A percentile compares a stretch with the other conserved stretches of the same genome.
phyloP scores from a whole-genome alignment of 2,797 vertebrate species.

The Thaleichthys pacificus region DNA sequence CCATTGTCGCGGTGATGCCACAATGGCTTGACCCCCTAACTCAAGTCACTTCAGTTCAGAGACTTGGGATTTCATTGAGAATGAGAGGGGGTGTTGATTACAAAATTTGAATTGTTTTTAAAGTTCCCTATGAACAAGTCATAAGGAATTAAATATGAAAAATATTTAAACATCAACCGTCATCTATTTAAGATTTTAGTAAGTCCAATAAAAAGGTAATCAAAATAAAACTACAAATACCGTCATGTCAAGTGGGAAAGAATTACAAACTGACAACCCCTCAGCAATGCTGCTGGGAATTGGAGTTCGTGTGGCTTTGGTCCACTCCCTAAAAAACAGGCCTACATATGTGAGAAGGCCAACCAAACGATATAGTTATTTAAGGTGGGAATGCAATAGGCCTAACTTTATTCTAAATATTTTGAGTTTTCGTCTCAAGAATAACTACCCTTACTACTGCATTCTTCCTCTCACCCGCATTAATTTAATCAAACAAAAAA shows the following conservation, averaged over 20 bases:
- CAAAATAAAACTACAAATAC: constrained; percentile 64
- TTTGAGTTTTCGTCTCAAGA: constrained; percentile 50
- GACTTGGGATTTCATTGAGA: background rate
- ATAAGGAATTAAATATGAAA: background rate
- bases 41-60: constrained; percentile 24
- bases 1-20: constrained; percentile 63
- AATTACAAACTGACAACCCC: constrained; percentile 61
- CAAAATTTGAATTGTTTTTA: constrained; percentile 27
- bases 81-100: constrained; percentile 18
- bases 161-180: background rate
- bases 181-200: background rate
- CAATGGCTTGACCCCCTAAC: constrained; percentile 1
- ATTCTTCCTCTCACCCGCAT: constrained; percentile 63
- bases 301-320: constrained; percentile 66
- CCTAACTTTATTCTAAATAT: constrained; percentile 42
- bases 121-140: background rate
- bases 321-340: constrained; percentile 66
- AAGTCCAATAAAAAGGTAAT: background rate
- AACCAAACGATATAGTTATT: constrained; percentile 47
- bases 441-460: constrained; percentile 56
- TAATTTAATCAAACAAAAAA: constrained; percentile 70
- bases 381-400: constrained; percentile 40
- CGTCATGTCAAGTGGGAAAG: constrained; percentile 36
- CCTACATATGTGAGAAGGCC: constrained; percentile 66
- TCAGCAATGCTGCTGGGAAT: constrained; percentile 65